These are phyloP conservation scores for Malurus cyaneus DNA, from an alignment of 2,113 vertebrate genomes.

Conservation along the genomic window DNA sequence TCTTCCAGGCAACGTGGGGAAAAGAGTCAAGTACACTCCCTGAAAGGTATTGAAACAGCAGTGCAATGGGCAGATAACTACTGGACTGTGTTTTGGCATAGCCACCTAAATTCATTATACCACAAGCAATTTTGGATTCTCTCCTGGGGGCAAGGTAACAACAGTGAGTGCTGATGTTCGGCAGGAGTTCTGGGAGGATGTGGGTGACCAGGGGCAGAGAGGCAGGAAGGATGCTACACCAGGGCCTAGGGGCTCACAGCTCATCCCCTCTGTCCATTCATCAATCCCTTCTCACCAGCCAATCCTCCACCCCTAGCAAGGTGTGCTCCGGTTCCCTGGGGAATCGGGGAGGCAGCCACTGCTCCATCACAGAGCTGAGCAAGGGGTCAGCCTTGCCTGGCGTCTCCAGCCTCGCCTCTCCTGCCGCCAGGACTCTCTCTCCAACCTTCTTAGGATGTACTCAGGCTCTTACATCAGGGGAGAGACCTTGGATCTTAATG, in stretches of 20 bases:
- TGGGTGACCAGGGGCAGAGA: neutral
- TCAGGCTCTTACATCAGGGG: rapidly evolving
- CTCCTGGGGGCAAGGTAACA: neutral
- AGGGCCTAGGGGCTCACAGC: neutral
- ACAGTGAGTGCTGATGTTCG: neutral
- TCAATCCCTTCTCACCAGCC: neutral
- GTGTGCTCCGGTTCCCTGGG: neutral
- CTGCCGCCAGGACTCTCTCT: neutral
- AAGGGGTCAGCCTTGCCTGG: neutral
- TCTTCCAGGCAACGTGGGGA: neutral
- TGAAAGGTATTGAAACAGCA: neutral
- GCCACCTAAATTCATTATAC: neutral
- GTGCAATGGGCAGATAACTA: neutral
- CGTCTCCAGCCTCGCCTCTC: neutral
- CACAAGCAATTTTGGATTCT: neutral
- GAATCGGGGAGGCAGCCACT: rapidly evolving
- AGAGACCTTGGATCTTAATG: neutral
- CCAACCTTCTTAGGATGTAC: neutral
- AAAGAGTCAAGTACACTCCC: neutral
- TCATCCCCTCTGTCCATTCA: neutral
- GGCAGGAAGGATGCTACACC: neutral
- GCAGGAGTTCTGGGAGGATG: neutral
- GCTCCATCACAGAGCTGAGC: neutral
- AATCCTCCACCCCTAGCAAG: neutral
- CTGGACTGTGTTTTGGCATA: neutral